Evolutionary conservation across 2,113 vertebrate genomes (phyloP).

Genomic region (Piprites chloris): DNA sequence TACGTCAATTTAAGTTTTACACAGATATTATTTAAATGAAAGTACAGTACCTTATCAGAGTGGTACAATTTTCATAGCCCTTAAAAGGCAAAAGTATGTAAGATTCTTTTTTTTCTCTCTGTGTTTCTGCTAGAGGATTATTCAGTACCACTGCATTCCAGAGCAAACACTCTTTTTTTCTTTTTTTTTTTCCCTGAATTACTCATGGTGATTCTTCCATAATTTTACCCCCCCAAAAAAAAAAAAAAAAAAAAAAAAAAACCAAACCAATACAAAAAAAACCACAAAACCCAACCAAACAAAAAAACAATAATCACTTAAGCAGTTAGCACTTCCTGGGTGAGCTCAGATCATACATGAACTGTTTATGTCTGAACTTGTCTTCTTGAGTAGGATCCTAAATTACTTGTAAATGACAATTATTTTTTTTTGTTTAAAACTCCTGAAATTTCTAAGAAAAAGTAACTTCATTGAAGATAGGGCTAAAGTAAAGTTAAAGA

Average conservation of each 20-base stretch:
- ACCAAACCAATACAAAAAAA: no score
- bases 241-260: no score
- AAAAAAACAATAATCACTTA: neutral
- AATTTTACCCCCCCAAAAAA: no score
- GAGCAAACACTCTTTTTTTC: neutral
- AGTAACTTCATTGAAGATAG: neutral
- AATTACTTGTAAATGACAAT: neutral
- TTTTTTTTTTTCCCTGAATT: neutral
- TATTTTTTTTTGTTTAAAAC: neutral
- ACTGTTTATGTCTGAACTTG: neutral
- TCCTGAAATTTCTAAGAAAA: neutral
- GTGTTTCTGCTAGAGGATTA: neutral
- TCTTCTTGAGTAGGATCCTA: neutral
- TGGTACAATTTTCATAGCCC: slow-evolving; percentile 1
- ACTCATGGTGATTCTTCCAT: neutral
- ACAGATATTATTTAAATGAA: neutral
- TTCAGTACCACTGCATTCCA: slow-evolving; percentile 8
- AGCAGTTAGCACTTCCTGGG: neutral
- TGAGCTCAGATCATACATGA: neutral
- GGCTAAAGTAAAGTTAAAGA: neutral
- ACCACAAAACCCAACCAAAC: no score
- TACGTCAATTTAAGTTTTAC: neutral
- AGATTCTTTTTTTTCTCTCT: neutral
- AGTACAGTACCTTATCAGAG: neutral
- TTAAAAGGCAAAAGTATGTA: slow-evolving; percentile 45